Evolutionary conservation across 35 echinoderm and acorn worm species (phyloP).

Genomic region (Apostichopus parvimensis): DNA sequence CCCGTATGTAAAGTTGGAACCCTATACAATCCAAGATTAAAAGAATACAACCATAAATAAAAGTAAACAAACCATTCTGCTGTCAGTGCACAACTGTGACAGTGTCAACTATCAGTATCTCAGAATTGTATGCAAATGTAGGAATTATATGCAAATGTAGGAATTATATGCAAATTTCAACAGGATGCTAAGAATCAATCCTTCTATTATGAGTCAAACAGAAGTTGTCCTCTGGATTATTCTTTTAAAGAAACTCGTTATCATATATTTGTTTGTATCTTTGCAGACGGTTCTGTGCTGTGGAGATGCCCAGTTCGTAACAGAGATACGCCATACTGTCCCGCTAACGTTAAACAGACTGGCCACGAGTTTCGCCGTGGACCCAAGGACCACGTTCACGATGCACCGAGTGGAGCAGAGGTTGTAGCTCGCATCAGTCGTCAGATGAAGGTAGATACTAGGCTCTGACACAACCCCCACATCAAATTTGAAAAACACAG

Average conservation of each 20-base stretch:
- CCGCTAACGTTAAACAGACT: not conserved
- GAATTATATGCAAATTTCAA: too few species aligned
- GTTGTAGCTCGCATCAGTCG: not conserved
- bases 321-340: not conserved
- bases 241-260: not conserved
- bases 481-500: too few species aligned
- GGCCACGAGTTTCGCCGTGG: not conserved
- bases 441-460: not conserved
- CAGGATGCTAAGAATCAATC: too few species aligned
- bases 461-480: not conserved
- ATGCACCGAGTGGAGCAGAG: slow-evolving; percentile 13
- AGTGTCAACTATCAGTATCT: too few species aligned
- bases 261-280: not conserved
- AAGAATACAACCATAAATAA: too few species aligned
- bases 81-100: too few species aligned
- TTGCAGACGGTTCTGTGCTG: not conserved
- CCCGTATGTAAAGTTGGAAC: too few species aligned
- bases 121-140: too few species aligned
- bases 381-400: not conserved
- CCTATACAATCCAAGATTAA: too few species aligned
- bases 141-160: too few species aligned
- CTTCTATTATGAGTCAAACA: not conserved
- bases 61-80: too few species aligned
- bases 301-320: slow-evolving; percentile 14
- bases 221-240: not conserved